Percentiles rank a stretch among this genome's conserved stretches.
Evolutionary conservation across 2,797 vertebrate species (phyloP).

Genomic region (Schizopygopsis malacanthus): DNA sequence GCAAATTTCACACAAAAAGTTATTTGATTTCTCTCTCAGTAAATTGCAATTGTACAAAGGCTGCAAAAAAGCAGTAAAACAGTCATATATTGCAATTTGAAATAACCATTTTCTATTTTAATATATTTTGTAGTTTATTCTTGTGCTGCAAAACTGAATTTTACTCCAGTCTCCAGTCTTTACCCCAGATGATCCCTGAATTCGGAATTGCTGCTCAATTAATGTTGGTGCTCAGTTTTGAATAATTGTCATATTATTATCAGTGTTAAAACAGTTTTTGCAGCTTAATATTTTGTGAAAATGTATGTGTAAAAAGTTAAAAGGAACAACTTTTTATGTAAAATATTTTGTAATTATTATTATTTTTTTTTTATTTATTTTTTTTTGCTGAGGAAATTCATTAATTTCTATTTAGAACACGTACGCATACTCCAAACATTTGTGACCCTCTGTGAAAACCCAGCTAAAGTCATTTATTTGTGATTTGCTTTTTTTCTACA

Average conservation of each 20-base stretch:
- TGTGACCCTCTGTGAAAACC: too few relatives aligned
- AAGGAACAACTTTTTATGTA: too few relatives aligned
- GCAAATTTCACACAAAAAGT: background rate
- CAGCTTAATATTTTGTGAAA: background rate
- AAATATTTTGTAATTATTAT: too few relatives aligned
- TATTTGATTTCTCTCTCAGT: background rate
- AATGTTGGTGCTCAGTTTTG: background rate
- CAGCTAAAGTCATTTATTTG: too few relatives aligned
- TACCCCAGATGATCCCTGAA: background rate
- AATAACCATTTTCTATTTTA: background rate
- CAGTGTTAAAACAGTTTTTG: background rate
- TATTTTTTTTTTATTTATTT: too few relatives aligned
- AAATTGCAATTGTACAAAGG: background rate
- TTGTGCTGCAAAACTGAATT: background rate
- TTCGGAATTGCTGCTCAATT: too few relatives aligned
- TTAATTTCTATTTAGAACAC: too few relatives aligned
- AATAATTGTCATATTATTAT: background rate
- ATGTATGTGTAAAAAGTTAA: background rate
- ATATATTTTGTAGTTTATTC: background rate
- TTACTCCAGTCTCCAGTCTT: background rate
- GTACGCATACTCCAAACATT: too few relatives aligned
- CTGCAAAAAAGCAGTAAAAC: background rate
- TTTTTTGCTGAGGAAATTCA: too few relatives aligned
- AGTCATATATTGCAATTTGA: background rate
- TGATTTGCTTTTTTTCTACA: too few relatives aligned